Evolutionary conservation across 2,797 vertebrate species (phyloP), one percentile per base, ranked within the genome.

Genomic region (Setipinna tenuifilis): DNA sequence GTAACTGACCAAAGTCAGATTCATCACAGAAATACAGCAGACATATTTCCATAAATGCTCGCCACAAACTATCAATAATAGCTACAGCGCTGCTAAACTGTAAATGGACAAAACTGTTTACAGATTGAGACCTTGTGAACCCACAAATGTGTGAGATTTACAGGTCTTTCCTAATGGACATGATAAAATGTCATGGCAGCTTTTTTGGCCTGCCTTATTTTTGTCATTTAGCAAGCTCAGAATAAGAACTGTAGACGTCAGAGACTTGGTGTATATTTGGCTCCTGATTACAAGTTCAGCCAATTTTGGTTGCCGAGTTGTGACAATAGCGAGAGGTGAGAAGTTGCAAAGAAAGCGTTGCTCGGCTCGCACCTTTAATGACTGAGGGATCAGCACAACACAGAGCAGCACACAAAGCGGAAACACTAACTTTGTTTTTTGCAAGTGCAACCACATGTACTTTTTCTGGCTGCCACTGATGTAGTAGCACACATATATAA

Each of bases 401-500:
- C 68, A 35, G 16, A 14, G 68, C 46, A 41, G 31, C 17, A 41
- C 11, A 82, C 83, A 90, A 85, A n/a, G 17, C 28, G 6, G 41
- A 83, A 91, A 50, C 1, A 71, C 81, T 5, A 28, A 57, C 84
- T 87, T 83, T 35, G 25, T 78, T 85, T 84, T 28, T 12, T 44
- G 88, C 87, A 78, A 71, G 19, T 78, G 41, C 58, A 85, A 48
- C 83, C 19, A 75, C 59, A 85, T 83, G 86, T 68, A 41, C 86
- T 88, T 21, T 75, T 65, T 25, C 75, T 48, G 2, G 57, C 85
- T 61, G 48, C 48, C 21, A 61, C 90, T 87, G 86, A 88, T 87
- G 89, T 16, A n/a, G 85, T 41, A 78, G 88, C 71, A 88, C 83
- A 81, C 88, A 84, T 48, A 82, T 88, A 84, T 48, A 83, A 84